phyloP scores from a whole-genome alignment of 2,797 vertebrate genomes.

The Sarcophilus harrisii region DNA sequence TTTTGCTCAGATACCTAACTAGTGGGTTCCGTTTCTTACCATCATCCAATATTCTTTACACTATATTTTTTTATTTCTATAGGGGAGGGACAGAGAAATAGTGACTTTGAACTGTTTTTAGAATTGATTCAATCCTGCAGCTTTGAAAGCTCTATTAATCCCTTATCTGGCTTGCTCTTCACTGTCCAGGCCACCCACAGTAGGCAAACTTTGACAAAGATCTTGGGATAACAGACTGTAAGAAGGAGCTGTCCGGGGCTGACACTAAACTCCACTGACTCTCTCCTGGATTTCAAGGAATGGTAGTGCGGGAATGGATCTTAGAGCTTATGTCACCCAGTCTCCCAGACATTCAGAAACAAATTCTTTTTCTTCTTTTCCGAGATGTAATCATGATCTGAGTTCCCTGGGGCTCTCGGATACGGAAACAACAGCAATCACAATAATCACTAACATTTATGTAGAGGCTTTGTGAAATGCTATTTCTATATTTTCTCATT shows the following conservation, averaged over 20 bases:
- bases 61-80: not conserved
- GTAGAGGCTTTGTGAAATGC: not conserved
- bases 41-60: not conserved
- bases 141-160: not conserved
- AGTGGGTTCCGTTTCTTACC: not conserved
- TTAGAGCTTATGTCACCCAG: slow-evolving; percentile 28
- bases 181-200: not conserved
- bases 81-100: not conserved
- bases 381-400: slow-evolving; percentile 38
- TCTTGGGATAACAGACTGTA: not conserved
- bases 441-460: not conserved
- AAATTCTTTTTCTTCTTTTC: slow-evolving; percentile 16
- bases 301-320: not conserved
- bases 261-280: not conserved
- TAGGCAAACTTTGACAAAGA: not conserved
- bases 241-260: not conserved
- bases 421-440: not conserved
- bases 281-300: slow-evolving; percentile 32
- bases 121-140: not conserved
- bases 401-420: not conserved
- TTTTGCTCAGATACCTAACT: not conserved
- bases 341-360: slow-evolving; percentile 27
- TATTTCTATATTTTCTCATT: not conserved
- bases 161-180: not conserved
- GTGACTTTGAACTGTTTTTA: not conserved